Evolutionary conservation across 2,888 invertebrate genomes (phyloP).

Genomic region (Brenthis hecate): DNA sequence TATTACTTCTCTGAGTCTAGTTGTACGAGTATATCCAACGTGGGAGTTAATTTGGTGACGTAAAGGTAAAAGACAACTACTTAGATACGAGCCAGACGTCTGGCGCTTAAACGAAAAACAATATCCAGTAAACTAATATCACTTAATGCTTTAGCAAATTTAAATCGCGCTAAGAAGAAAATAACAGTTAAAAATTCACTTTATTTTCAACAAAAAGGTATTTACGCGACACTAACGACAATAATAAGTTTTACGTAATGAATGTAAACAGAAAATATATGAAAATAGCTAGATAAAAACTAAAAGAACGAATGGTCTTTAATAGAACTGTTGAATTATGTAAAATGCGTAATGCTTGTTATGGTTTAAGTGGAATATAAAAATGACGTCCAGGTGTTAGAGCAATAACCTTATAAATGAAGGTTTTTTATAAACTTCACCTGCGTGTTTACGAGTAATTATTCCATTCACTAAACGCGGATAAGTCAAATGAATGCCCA

Average conservation of each 20-base stretch:
- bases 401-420: slow-evolving; percentile 32
- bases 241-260: background rate
- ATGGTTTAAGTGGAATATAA: slow-evolving; percentile 6
- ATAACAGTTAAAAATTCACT: no score
- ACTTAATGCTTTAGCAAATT: no score
- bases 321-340: slow-evolving; percentile 12
- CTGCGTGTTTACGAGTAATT: slow-evolving; percentile 25
- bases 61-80: no score
- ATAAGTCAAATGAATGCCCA: slow-evolving; percentile 3
- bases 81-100: no score
- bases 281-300: background rate
- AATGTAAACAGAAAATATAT: background rate
- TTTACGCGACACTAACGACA: background rate
- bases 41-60: no score
- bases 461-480: slow-evolving; percentile 22
- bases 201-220: background rate
- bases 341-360: slow-evolving; percentile 13
- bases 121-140: no score
- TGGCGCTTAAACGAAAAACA: no score
- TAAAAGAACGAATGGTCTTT: background rate
- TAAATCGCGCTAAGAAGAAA: no score
- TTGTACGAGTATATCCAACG: no score
- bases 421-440: slow-evolving; percentile 32
- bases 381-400: slow-evolving; percentile 17
- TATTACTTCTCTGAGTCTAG: no score